Base-by-base conservation (phyloP, 2,797 vertebrate species). In the Xenops minutus region DNA sequence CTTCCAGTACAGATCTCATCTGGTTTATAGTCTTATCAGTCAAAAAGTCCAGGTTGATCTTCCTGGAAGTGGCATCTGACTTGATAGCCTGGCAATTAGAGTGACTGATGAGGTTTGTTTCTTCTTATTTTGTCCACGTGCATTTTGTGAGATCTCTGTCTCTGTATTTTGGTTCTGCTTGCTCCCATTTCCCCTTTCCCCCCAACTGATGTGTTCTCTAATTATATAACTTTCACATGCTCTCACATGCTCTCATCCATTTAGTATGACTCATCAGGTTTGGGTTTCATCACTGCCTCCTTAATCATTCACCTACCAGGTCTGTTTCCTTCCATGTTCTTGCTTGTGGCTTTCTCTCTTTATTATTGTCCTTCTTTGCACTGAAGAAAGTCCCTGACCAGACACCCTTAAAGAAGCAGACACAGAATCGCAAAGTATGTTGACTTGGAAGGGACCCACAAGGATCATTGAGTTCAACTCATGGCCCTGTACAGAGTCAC, bases 161-260 rank as follows among this genome's bases (percentile, higher is more conserved):
- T 56, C 32, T 30, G 2, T 48, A 34, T 59, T 79, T 72, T 64
- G 5, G n/a, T 72, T 64, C 27, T 55, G 12, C 8, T 76, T 12
- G 63, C 3, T 10, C 3, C 3, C 7, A 72, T 85, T 64, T 9
- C 29, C 8, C 9, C 4, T 36, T 37, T 58, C 63, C 67, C 19
- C 21, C 27, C 32, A 48, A 6, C 0, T 27, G 44, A 43, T 19
- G 22, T 12, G 4, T 27, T 77, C 20, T 30, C 3, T 0, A 3
- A 21, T 36, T 68, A 43, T 32, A 61, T 30, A 64, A 61, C 16
- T 7, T 63, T 34, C 66, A 79, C 41, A 24, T 43, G 6, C 18
- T 63, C 22, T 23, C 32, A 54, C 23, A 54, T 2, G 2, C 15
- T 34, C 9, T 74, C n/a, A 67, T 37, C 23, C 12, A 2, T 88